Conservation (phyloP, 1,140 invertebrate species). For the Heliconius congener region DNA sequence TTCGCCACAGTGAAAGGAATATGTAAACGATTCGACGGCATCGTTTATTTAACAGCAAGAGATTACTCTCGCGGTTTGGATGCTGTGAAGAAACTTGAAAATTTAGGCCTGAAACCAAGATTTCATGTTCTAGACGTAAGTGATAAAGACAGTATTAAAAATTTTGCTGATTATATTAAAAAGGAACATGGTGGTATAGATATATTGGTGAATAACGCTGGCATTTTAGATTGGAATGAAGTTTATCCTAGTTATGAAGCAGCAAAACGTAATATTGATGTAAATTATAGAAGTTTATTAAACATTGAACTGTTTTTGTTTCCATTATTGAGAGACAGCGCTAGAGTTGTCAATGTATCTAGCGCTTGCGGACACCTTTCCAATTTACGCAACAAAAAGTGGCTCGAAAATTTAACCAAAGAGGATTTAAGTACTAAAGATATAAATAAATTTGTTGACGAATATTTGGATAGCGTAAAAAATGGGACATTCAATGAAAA, state of each 20-base stretch:
- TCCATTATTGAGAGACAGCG: slow-evolving; percentile 85
- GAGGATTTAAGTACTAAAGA: slow-evolving; percentile 81
- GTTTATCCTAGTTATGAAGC: slow-evolving; percentile 86
- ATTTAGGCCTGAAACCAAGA: slow-evolving; percentile 78
- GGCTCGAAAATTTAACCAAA: slow-evolving; percentile 54
- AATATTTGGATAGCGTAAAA: slow-evolving; percentile 84
- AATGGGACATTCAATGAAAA: slow-evolving; percentile 72
- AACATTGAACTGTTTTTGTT: slow-evolving; percentile 85
- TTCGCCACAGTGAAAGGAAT: slow-evolving; percentile 86
- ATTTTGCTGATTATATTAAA: slow-evolving; percentile 83
- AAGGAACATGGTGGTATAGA: slow-evolving; percentile 88
- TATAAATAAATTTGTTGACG: slow-evolving; percentile 83
- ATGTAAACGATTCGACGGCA: slow-evolving; percentile 84
- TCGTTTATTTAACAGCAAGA: slow-evolving; percentile 85
- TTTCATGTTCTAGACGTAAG: slow-evolving; percentile 88
- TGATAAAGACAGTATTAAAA: slow-evolving; percentile 82
- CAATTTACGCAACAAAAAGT: slow-evolving; percentile 81
- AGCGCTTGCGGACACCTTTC: slow-evolving; percentile 85
- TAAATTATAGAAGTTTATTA: slow-evolving; percentile 86
- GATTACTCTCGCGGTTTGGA: slow-evolving; percentile 80
- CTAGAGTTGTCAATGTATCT: slow-evolving; percentile 89
- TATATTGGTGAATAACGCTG: slow-evolving; percentile 93
- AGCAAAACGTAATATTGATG: slow-evolving; percentile 85
- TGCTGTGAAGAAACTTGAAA: slow-evolving; percentile 82
- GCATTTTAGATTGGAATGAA: slow-evolving; percentile 85